Conservation (phyloP, 2,888 invertebrate species). For the Microctonus brassicae region DNA sequence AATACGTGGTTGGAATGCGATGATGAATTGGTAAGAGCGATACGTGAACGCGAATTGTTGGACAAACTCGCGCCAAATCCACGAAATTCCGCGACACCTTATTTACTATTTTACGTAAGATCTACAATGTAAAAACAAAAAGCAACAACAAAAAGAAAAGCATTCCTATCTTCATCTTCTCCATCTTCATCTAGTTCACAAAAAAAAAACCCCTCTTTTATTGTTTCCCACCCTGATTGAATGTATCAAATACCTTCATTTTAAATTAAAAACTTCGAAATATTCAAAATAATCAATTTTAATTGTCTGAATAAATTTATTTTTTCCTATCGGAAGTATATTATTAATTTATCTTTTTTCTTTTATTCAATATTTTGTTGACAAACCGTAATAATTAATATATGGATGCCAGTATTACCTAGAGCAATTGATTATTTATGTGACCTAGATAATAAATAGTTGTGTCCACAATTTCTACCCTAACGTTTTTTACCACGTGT, state of each 20-base stretch:
- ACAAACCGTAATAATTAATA: background rate
- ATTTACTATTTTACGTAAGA: conserved; percentile 85
- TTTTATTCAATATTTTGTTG: conserved; percentile 6
- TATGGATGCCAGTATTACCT: background rate
- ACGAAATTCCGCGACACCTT: conserved; percentile 86
- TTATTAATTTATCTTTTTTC: background rate
- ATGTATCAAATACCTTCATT: conserved; percentile 51
- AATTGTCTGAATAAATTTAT: background rate
- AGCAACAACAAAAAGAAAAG: conserved; percentile 27
- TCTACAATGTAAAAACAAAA: conserved; percentile 60
- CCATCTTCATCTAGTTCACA: conserved; percentile 12
- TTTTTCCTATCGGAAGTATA: background rate
- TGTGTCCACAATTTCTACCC: background rate
- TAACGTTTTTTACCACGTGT: background rate
- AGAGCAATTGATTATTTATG: conserved; percentile 12
- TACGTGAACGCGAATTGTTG: conserved; percentile 83
- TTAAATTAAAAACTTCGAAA: conserved; percentile 48
- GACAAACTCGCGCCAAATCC: conserved; percentile 82
- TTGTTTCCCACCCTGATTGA: conserved; percentile 22
- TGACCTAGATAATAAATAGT: background rate
- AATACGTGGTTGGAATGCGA: conserved; percentile 88
- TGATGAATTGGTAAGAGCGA: conserved; percentile 86
- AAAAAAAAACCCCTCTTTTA: conserved; percentile 10
- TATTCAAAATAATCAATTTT: conserved; percentile 29
- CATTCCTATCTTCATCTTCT: conserved; percentile 41